Conservation (phyloP, 1,140 invertebrate genomes). For the Holotrichia oblita region DNA sequence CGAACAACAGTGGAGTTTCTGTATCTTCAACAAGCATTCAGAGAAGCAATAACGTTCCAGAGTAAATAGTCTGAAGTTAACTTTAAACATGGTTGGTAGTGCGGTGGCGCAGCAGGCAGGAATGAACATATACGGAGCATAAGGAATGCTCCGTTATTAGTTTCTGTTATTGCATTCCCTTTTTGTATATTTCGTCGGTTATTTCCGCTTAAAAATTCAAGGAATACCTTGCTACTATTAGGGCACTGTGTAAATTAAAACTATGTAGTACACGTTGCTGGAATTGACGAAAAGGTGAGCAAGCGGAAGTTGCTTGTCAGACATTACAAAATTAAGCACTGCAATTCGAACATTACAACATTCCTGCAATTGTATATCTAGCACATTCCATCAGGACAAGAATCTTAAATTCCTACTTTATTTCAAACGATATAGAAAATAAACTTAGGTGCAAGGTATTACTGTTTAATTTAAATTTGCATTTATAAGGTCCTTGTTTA, state of each 20-base stretch:
- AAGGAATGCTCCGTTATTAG: conserved; percentile 27
- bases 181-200: conserved; percentile 21
- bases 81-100: conserved; percentile 26
- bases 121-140: conserved; percentile 29
- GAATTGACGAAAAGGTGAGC: not conserved
- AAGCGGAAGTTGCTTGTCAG: not conserved
- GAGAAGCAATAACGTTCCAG: conserved; percentile 23
- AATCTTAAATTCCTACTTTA: not conserved
- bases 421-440: not conserved
- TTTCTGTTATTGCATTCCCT: conserved; percentile 33
- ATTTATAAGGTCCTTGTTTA: not conserved
- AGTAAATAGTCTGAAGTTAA: conserved; percentile 34
- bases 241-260: conserved; percentile 2
- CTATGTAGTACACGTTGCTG: not conserved
- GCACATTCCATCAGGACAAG: too few species aligned
- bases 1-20: conserved; percentile 24
- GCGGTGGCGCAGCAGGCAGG: conserved; percentile 8
- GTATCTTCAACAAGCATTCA: conserved; percentile 33
- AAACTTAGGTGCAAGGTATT: not conserved
- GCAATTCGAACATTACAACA: not conserved
- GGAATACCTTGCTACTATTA: conserved; percentile 10
- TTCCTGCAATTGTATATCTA: too few species aligned
- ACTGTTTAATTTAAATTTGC: not conserved
- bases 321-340: not conserved
- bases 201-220: conserved; percentile 17